Conservation (phyloP, 2,113 vertebrate species). For the Charadrius vociferus region DNA sequence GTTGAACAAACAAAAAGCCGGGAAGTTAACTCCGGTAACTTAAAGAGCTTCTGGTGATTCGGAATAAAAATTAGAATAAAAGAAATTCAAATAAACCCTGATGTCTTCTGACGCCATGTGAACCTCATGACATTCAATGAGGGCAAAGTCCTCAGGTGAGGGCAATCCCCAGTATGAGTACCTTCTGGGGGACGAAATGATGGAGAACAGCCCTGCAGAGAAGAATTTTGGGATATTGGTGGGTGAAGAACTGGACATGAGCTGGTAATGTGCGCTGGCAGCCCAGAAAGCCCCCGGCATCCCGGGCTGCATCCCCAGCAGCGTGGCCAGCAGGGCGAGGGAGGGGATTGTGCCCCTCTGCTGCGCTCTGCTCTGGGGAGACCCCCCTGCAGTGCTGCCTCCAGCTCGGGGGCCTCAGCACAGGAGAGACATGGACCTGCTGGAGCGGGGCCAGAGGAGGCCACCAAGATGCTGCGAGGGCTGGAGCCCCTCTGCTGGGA, state of each 20-base stretch:
- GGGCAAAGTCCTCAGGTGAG: accelerated
- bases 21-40: neutral
- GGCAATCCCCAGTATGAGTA: too few species aligned
- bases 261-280: too few species aligned
- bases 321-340: accelerated
- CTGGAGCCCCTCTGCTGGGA: neutral
- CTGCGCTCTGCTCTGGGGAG: accelerated
- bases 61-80: neutral
- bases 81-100: neutral
- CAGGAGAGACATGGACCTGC: accelerated
- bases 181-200: neutral
- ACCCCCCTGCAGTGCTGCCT: accelerated
- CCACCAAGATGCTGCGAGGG: accelerated
- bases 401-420: neutral
- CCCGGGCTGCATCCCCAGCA: neutral
- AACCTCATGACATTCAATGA: neutral
- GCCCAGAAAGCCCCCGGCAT: accelerated
- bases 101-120: neutral
- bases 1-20: neutral
- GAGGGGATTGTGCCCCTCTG: neutral
- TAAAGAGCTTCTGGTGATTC: neutral
- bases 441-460: neutral
- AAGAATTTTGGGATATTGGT: neutral
- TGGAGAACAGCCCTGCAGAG: accelerated
- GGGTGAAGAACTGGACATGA: neutral